Evolutionary conservation across 1,140 invertebrate genomes (phyloP).

Genomic region (Drosophila eugracilis): DNA sequence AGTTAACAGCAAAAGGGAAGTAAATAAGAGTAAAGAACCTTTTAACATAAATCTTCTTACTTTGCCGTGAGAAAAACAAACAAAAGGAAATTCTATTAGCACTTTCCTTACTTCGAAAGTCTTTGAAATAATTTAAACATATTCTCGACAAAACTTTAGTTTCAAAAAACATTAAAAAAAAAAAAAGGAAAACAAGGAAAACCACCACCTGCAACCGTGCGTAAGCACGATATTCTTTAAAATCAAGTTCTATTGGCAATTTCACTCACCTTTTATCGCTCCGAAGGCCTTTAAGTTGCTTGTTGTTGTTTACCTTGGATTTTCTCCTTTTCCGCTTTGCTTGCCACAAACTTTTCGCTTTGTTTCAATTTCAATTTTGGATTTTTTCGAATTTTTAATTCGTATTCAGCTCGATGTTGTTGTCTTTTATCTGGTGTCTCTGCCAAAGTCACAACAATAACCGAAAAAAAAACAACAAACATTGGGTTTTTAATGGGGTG

Average conservation of each 20-base stretch:
- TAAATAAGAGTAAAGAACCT: too few relatives aligned
- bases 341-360: conserved; percentile 4
- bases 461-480: conserved; percentile 55
- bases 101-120: background rate
- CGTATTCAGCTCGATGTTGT: conserved; percentile 24
- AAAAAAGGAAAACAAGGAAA: too few relatives aligned
- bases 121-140: background rate
- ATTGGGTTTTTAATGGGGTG: conserved; percentile 20
- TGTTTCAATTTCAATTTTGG: conserved; percentile 9
- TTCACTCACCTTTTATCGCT: conserved; percentile 57
- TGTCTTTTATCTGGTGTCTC: conserved; percentile 51
- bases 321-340: conserved; percentile 34
- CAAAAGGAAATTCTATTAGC: background rate
- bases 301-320: conserved; percentile 18
- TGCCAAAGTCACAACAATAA: conserved; percentile 54
- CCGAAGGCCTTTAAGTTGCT: conserved; percentile 15
- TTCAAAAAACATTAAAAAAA: background rate
- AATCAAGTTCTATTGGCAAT: conserved; percentile 7
- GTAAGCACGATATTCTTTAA: conserved; percentile 14
- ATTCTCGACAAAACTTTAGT: background rate
- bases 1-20: too few relatives aligned
- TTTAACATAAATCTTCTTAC: background rate
- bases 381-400: conserved; percentile 30
- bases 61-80: too few relatives aligned
- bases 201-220: conserved; percentile 1